These are phyloP conservation scores for Oegoconia quadripuncta DNA, from an alignment of 2,888 invertebrate species.

Conservation along the genomic window DNA sequence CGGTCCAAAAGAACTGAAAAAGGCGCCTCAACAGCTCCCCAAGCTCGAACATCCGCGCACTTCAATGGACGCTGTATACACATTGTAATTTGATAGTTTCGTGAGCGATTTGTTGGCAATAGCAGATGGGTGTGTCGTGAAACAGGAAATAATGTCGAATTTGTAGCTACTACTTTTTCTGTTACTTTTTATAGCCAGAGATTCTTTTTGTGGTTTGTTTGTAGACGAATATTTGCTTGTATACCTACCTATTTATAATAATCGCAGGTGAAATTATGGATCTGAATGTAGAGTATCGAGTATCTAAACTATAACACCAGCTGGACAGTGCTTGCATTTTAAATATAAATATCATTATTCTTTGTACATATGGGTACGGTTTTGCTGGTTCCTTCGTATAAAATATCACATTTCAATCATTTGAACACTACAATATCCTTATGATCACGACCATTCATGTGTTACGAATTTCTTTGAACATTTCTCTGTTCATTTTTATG, in stretches of 20 bases:
- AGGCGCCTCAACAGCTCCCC: conserved; percentile 54
- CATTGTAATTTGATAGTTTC: conserved; percentile 70
- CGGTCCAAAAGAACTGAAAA: conserved; percentile 55
- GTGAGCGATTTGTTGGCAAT: conserved; percentile 66
- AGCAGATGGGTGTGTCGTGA: conserved; percentile 70
- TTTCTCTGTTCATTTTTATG: no score
- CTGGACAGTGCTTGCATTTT: conserved; percentile 23
- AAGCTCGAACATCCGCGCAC: conserved; percentile 55
- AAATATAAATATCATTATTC: neutral
- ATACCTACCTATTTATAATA: conserved; percentile 45
- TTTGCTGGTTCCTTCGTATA: no score
- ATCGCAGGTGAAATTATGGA: conserved; percentile 32
- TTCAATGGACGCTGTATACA: conserved; percentile 39
- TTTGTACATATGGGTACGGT: no score
- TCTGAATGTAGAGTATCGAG: conserved; percentile 29
- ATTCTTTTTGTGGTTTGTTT: conserved; percentile 5
- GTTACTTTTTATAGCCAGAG: conserved; percentile 32
- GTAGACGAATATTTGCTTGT: conserved; percentile 44
- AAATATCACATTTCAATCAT: no score
- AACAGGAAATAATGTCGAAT: conserved; percentile 68
- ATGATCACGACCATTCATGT: no score
- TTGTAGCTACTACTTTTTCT: conserved; percentile 52
- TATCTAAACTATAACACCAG: conserved; percentile 39
- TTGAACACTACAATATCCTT: no score
- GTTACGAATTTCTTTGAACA: no score